Percentiles rank a stretch among this genome's conserved stretches.
Evolutionary conservation across 2,113 vertebrate genomes (phyloP).

Genomic region (Grammomys dolichurus): DNA sequence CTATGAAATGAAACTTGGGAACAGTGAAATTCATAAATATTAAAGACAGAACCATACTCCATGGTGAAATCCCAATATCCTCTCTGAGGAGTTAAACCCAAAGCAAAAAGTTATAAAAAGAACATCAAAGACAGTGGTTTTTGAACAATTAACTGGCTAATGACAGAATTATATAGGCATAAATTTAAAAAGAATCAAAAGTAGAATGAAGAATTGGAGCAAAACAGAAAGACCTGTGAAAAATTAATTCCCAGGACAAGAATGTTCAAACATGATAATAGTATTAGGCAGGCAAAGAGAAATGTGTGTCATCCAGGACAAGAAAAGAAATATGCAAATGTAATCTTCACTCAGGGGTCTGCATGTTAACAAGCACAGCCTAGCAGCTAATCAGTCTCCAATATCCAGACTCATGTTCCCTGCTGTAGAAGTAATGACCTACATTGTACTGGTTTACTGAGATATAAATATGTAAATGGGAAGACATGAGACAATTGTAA

Average conservation of each 20-base stretch:
- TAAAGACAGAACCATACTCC: not conserved
- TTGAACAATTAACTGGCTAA: slow-evolving; percentile 68
- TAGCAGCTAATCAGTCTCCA: slow-evolving; percentile 74
- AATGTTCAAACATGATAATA: slow-evolving; percentile 78
- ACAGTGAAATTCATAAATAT: slow-evolving; percentile 57
- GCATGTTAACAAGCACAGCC: slow-evolving; percentile 77
- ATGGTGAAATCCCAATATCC: not conserved
- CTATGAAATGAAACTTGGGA: slow-evolving; percentile 2
- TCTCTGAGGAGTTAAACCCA: slow-evolving; percentile 39
- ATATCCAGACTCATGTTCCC: slow-evolving; percentile 52
- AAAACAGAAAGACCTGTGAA: slow-evolving; percentile 72
- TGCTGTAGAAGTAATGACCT: slow-evolving; percentile 69
- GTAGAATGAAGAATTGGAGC: slow-evolving; percentile 55
- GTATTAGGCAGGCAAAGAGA: slow-evolving; percentile 75
- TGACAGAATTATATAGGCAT: slow-evolving; percentile 62
- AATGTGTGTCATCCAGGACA: slow-evolving; percentile 76
- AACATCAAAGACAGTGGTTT: slow-evolving; percentile 54
- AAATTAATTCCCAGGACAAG: slow-evolving; percentile 77
- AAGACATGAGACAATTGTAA: not conserved
- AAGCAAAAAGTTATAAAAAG: not conserved
- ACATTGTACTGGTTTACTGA: slow-evolving; percentile 67
- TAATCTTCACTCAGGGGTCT: slow-evolving; percentile 78
- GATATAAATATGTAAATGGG: slow-evolving; percentile 69
- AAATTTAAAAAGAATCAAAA: slow-evolving; percentile 63
- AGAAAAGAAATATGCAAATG: slow-evolving; percentile 82